Base-by-base conservation (phyloP, 2,113 vertebrate species). In the Isichthys henryi region DNA sequence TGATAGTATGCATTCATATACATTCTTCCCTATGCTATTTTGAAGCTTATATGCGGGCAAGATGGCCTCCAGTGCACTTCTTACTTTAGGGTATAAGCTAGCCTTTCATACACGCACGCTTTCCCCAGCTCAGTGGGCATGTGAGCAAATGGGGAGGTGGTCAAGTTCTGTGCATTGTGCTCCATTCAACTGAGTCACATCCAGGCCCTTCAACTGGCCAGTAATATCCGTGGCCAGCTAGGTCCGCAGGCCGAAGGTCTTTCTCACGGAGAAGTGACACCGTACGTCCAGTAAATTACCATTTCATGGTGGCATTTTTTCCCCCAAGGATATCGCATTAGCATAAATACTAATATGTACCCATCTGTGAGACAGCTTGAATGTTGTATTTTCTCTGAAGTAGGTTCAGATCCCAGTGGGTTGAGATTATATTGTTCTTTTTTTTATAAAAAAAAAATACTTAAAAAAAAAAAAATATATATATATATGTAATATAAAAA, bases 321-420 rank as follows among this genome's bases (percentile, higher is more conserved):
- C 31, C 19, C 31, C 19, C 49, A 56, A n/a, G 2, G 43, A 9
- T 84, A n/a, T 13, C 6, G 15, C 45, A n/a, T 48, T 48, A 48
- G 85, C 10, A 21, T 50, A 35, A 87, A 87, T 35, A 39, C 49
- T 53, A 3, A 53, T 19, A 52, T 87, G 85, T n/a, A 56, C 2
- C 85, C 46, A 87, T 87, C 85, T 87, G 85, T 87, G 85, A 31
- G 49, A 87, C 85, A 87, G 50, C 85, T 87, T 87, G 50, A 56
- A 39, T 87, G 85, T 21, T 48, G 82, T 46, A 39, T 84, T 87
- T 56, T 86, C 50, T 87, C 85, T 35, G 19, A 86, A 53, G 50
- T 15, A 52, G 85, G 48, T 86, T 86, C 85, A 52, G 17, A 31
- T 56, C 50, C 49, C 84, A 9, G 85, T 86, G 27, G 85, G n/a